These are phyloP conservation scores for Turritopsis dohrnii DNA, from an alignment of 30 jellyfish, hydroid and myxozoan genomes.

Conservation along the genomic window DNA sequence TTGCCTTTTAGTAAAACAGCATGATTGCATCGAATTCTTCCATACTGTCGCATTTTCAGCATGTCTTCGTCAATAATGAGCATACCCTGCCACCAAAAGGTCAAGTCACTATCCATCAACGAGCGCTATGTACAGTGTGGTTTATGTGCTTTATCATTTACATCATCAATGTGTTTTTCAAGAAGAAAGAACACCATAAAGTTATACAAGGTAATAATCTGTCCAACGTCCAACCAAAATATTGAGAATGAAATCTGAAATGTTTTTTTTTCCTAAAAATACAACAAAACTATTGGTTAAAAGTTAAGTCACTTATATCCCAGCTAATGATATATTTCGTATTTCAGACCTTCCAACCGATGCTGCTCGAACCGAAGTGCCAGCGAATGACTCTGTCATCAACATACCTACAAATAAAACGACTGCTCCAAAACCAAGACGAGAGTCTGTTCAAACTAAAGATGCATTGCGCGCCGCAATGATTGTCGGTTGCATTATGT, in stretches of 20 bases:
- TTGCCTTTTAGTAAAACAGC: not conserved
- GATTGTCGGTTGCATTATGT: constrained; percentile 66
- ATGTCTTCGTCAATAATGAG: not conserved
- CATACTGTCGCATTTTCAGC: not conserved
- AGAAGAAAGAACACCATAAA: not conserved
- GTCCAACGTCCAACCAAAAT: no score
- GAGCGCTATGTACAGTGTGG: constrained; percentile 63
- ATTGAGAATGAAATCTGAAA: no score
- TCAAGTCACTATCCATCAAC: constrained; percentile 60
- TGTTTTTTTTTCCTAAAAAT: no score
- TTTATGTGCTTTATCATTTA: not conserved
- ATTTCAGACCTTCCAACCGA: not conserved
- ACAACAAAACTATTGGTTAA: no score
- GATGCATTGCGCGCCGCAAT: constrained; percentile 46
- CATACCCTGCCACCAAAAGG: constrained; percentile 55
- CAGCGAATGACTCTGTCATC: not conserved
- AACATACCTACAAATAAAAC: not conserved
- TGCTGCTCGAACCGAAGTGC: not conserved
- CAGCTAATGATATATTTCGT: not conserved
- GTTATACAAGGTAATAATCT: not conserved
- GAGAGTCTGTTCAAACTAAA: constrained; percentile 32
- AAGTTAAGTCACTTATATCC: no score
- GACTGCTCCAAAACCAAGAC: constrained; percentile 17
- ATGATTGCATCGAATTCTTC: not conserved
- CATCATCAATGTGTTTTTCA: not conserved